Conservation (phyloP, 2,113 vertebrate species). For the Megaceryle maxima region DNA sequence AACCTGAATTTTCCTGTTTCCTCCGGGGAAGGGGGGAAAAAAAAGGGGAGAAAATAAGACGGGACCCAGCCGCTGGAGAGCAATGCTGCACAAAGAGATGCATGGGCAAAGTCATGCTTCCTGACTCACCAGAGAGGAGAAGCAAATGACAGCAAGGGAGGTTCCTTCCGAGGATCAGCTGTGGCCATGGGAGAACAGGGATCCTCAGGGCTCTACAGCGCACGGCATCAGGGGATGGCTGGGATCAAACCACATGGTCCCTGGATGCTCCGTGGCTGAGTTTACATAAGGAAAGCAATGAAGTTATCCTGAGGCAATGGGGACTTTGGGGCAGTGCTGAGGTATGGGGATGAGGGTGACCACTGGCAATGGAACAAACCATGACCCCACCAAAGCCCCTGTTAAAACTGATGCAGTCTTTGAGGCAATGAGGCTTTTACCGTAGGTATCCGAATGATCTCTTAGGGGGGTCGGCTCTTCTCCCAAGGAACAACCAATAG, state of each 20-base stretch:
- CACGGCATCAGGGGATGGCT: background rate
- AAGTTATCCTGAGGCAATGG: background rate
- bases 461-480: background rate
- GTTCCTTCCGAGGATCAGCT: background rate
- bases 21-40: too few relatives aligned
- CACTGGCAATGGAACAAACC: rapidly evolving
- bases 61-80: too few relatives aligned
- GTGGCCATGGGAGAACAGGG: background rate
- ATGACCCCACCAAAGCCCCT: background rate
- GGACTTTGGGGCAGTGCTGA: background rate
- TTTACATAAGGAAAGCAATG: background rate
- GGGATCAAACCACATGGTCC: background rate
- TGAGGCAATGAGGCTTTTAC: background rate
- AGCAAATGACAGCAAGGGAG: background rate
- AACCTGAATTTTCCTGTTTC: too few relatives aligned
- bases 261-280: too few relatives aligned
- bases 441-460: background rate
- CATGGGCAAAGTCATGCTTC: background rate
- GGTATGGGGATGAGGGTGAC: background rate
- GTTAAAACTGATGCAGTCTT: background rate
- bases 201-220: rapidly evolving
- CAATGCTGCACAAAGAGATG: rapidly evolving
- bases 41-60: too few relatives aligned
- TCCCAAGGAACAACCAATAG: too few relatives aligned
- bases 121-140: background rate